Conservation (phyloP, 2,888 invertebrate species). For the Lepas anatifera region DNA sequence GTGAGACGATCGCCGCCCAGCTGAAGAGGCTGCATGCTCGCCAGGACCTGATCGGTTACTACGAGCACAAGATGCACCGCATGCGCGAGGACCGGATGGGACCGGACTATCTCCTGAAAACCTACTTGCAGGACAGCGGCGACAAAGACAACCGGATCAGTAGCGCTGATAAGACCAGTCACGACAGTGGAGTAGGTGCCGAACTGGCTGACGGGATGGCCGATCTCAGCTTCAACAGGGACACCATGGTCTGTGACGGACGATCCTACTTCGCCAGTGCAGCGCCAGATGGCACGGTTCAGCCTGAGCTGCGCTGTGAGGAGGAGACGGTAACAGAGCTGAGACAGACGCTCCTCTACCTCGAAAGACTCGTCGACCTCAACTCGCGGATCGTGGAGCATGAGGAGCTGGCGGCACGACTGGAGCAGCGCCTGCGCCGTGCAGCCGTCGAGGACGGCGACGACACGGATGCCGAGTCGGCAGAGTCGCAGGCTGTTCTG, state of each 20-base stretch:
- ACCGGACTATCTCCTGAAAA: conserved; percentile 64
- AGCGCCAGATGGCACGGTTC: too few relatives aligned
- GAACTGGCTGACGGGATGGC: neutral
- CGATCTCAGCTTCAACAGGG: neutral
- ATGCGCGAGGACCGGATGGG: conserved; percentile 59
- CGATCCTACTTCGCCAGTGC: too few relatives aligned
- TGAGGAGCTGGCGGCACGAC: neutral
- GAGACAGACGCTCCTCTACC: neutral
- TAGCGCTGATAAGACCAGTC: conserved; percentile 2
- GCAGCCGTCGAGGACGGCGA: neutral
- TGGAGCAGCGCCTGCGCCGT: neutral
- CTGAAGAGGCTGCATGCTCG: conserved; percentile 44
- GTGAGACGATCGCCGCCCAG: conserved; percentile 40
- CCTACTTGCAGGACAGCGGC: conserved; percentile 47
- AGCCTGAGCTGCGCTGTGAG: too few relatives aligned
- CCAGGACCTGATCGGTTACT: conserved; percentile 62
- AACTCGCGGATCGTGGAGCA: neutral
- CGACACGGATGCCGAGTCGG: neutral
- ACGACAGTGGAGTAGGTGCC: conserved; percentile 3
- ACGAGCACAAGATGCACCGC: conserved; percentile 64
- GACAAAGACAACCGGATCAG: conserved; percentile 29
- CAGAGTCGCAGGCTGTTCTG: neutral
- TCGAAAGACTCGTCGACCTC: conserved; percentile 1
- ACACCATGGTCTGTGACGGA: neutral
- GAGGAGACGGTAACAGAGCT: neutral